These are phyloP conservation scores for Blastomussa wellsi DNA, from an alignment of 92 coral and sea anemone species.

Conservation along the genomic window DNA sequence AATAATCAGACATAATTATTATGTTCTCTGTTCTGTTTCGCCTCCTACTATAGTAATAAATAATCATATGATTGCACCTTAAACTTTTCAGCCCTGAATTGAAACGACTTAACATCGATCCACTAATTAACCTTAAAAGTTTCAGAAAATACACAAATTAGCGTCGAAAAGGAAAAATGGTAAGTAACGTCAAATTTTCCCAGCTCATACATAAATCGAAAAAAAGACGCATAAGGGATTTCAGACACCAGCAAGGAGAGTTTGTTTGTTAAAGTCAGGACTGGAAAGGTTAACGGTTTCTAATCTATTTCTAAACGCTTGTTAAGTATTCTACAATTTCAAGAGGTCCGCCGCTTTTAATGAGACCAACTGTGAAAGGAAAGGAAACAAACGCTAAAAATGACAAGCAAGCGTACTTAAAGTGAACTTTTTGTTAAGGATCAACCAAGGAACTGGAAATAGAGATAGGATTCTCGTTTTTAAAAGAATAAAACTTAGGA, in stretches of 20 bases:
- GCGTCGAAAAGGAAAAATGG: too few relatives aligned
- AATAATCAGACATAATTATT: neutral
- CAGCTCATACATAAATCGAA: neutral
- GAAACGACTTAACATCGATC: too few relatives aligned
- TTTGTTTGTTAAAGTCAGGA: neutral
- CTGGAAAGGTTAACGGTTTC: neutral
- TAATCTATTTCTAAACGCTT: slow-evolving; percentile 32
- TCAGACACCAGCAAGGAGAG: neutral
- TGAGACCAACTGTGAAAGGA: slow-evolving; percentile 22
- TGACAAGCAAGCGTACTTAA: neutral
- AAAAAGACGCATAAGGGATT: too few relatives aligned
- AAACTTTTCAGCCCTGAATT: neutral
- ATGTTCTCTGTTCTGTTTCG: neutral
- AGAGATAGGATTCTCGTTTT: neutral
- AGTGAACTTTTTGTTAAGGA: neutral
- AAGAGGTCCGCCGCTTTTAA: slow-evolving; percentile 26
- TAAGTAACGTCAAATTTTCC: neutral
- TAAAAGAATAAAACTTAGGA: neutral
- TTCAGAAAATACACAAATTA: too few relatives aligned
- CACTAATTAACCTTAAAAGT: too few relatives aligned
- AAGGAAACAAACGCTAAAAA: neutral
- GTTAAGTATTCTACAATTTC: slow-evolving; percentile 46
- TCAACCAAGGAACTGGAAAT: neutral
- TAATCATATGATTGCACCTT: neutral
- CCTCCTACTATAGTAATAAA: neutral